Percentiles rank a stretch among this genome's conserved stretches.
These are phyloP conservation scores for Phrynocephalus guinanensis DNA, from an alignment of 2,797 vertebrate genomes.

Conservation along the genomic window DNA sequence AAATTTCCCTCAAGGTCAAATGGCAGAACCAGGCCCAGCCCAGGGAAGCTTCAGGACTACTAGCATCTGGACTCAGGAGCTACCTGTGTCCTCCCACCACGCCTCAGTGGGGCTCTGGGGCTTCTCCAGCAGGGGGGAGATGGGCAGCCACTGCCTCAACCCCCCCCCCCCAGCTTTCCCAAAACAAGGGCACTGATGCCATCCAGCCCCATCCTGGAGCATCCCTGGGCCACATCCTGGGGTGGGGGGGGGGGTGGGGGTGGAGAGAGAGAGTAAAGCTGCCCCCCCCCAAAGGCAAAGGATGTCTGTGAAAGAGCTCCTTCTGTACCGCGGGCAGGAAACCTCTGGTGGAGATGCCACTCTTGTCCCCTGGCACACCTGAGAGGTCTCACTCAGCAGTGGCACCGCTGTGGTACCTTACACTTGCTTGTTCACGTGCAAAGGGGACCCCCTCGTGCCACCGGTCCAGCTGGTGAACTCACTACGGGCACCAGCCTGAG, in stretches of 20 bases:
- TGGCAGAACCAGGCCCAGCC: too few species aligned
- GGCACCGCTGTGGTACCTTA: too few species aligned
- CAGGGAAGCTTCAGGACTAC: neutral
- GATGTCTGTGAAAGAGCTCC: neutral
- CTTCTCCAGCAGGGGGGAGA: neutral
- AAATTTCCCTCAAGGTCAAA: neutral
- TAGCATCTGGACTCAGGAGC: too few species aligned
- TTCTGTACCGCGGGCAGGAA: too few species aligned
- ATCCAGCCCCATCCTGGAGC: too few species aligned
- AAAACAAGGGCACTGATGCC: too few species aligned
- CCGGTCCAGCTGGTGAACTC: rapidly evolving
- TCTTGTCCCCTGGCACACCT: neutral
- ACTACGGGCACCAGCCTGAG: neutral
- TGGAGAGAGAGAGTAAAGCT: too few species aligned
- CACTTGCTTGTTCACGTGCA: neutral
- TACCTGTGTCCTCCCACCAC: too few species aligned
- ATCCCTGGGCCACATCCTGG: too few species aligned
- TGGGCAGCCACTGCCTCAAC: neutral
- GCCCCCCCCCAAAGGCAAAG: too few species aligned
- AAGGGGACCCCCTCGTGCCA: neutral
- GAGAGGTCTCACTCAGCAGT: neutral
- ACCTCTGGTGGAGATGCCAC: neutral
- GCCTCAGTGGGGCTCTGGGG: neutral
- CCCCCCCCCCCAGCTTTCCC: neutral
- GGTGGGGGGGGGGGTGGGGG: too few species aligned